Base-by-base conservation (phyloP, 1,140 invertebrate species). In the Drosophila sucinea region DNA sequence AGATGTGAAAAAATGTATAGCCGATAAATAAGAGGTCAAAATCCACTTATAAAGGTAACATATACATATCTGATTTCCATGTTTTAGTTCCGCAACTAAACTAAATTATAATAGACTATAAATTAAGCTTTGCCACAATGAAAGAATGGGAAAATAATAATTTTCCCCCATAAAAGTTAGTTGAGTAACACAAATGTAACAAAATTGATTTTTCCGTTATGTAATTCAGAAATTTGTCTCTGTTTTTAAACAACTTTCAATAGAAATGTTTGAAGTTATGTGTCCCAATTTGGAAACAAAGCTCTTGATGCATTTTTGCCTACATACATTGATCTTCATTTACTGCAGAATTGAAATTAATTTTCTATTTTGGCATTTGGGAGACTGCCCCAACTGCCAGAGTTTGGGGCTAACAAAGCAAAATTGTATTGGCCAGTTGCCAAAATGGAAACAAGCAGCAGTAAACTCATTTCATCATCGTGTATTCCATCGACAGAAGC, bases 351-450 rank as follows among this genome's bases (percentile, higher is more conserved):
- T 27, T 51, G 44, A 51, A 51, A 51, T 27, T 51, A 51, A 38
- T 58, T 35, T 58, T 17, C 8, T 27, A 25, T 58, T 58, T 4
- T 25, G 32, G 7, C 23, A 25, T 35, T 58, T 58, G 32, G 32
- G 32, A 32, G 55, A 35, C 2, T 35, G 55, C 23, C 55, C 55
- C 55, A 57, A 57, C 30, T 57, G 55, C 17, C 33, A 54, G 27
- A 27, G 47, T 29, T 10, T 58, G 17, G 29, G 29, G 17, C 33
- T 6, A 57, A 33, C 56, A 33, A 57, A 57, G 30, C 30, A 2
- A 58, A 38, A 58, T 58, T 58, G 56, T 58, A 58, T 58, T 58
- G 56, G 56, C 56, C 56, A 58, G 32, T 58, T 58, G 56, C 56
- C 56, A 58, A 58, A 58, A 58, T 58, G 56, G 56, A 23, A 35